These are phyloP conservation scores for Valencia hispanica DNA, from an alignment of 2,797 vertebrate genomes.

Conservation along the genomic window DNA sequence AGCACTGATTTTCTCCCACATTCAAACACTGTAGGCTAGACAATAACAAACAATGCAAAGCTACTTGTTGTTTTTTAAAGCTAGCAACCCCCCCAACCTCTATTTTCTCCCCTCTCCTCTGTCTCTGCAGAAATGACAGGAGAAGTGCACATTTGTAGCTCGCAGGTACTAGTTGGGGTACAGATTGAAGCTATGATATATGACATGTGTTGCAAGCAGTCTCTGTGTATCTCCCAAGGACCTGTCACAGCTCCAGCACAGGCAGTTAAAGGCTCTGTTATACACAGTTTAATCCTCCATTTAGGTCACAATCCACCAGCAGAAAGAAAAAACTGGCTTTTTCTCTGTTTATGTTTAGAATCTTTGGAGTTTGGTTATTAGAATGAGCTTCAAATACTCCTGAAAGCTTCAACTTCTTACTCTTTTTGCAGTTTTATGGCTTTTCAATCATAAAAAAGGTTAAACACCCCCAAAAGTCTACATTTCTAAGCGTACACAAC, in stretches of 20 bases:
- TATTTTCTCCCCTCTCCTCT: constrained; percentile 45
- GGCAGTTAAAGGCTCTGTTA: constrained; percentile 77
- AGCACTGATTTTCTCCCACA: constrained; percentile 38
- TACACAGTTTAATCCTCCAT: constrained; percentile 76
- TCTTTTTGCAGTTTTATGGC: constrained; percentile 22
- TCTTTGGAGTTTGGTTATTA: constrained; percentile 37
- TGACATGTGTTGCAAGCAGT: constrained; percentile 85
- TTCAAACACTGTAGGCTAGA: constrained; percentile 62
- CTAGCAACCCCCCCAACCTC: constrained; percentile 27
- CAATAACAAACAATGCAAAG: constrained; percentile 75
- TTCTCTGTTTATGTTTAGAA: constrained; percentile 34
- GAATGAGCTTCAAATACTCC: constrained; percentile 21
- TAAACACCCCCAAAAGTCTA: not conserved
- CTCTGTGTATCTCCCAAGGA: constrained; percentile 82
- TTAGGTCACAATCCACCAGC: constrained; percentile 73
- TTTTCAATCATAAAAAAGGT: constrained; percentile 33
- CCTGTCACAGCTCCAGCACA: constrained; percentile 77
- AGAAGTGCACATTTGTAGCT: constrained; percentile 83
- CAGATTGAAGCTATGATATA: constrained; percentile 84
- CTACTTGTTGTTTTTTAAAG: constrained; percentile 69
- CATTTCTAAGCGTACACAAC: constrained; percentile 17
- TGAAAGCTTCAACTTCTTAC: constrained; percentile 12
- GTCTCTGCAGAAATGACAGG: constrained; percentile 73
- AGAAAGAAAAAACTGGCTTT: constrained; percentile 42
- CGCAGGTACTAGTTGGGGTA: constrained; percentile 81